A percentile compares a stretch with the other conserved stretches of the same genome.
phyloP scores from a whole-genome alignment of 2,797 vertebrate species.

The Acridotheres tristis region DNA sequence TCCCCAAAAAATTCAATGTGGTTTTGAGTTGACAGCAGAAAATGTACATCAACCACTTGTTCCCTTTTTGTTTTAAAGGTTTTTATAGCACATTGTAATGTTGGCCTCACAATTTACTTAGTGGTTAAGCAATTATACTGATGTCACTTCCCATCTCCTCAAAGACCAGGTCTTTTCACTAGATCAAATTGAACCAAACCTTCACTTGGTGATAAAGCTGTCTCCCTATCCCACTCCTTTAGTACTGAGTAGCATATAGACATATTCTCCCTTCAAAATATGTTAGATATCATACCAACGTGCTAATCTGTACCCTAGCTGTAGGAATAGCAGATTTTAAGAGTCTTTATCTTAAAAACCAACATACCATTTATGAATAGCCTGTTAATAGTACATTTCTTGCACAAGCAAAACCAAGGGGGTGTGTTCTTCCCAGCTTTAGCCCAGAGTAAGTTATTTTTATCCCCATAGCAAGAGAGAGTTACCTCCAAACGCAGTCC shows the following conservation, averaged over 20 bases:
- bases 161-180: not conserved
- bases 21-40: not conserved
- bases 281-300: rapidly evolving
- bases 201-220: not conserved
- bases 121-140: not conserved
- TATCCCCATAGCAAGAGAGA: not conserved
- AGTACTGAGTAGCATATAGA: not conserved
- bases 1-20: not conserved
- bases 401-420: not conserved
- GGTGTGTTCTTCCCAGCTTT: not conserved
- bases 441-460: not conserved
- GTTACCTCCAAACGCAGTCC: slow-evolving; percentile 89
- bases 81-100: not conserved
- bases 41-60: not conserved
- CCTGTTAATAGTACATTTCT: not conserved
- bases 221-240: not conserved
- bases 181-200: not conserved
- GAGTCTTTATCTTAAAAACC: not conserved
- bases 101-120: not conserved
- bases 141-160: not conserved
- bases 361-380: not conserved
- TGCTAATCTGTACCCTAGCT: not conserved
- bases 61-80: not conserved
- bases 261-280: not conserved
- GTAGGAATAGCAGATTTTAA: not conserved